These are phyloP conservation scores for Bufo bufo DNA, from an alignment of 2,113 vertebrate species.

Conservation along the genomic window DNA sequence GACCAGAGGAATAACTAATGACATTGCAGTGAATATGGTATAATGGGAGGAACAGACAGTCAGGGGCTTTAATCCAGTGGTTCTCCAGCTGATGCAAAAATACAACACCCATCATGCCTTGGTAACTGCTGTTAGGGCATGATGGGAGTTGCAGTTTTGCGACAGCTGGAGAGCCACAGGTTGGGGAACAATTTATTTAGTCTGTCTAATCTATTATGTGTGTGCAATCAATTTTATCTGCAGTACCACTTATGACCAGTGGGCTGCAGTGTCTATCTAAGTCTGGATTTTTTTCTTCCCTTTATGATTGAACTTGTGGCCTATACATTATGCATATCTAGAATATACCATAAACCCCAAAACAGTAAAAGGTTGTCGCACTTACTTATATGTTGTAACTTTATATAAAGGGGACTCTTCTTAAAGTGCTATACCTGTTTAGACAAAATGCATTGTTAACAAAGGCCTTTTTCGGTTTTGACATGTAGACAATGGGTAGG, in stretches of 20 bases:
- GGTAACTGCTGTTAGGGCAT: no score
- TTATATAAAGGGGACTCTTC: background rate
- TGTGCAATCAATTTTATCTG: background rate
- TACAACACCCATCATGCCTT: no score
- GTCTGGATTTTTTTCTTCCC: background rate
- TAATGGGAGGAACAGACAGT: background rate
- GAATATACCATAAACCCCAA: background rate
- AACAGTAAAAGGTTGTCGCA: background rate
- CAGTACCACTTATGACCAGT: background rate
- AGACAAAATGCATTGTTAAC: background rate
- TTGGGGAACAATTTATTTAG: no score
- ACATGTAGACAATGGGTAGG: background rate
- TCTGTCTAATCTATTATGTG: no score
- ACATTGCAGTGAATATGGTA: no score
- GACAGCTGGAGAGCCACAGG: no score
- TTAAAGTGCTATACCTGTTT: background rate
- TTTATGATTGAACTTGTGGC: background rate
- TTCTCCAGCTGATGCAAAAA: no score
- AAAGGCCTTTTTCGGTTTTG: background rate
- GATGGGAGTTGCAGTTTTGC: no score
- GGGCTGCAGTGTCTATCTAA: background rate
- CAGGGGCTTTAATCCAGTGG: no score
- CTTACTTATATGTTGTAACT: background rate
- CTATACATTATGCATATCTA: background rate
- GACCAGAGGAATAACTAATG: background rate